Evolutionary conservation across 35 echinoderm and acorn worm species (phyloP).

Genomic region (Strongylocentrotus purpuratus): DNA sequence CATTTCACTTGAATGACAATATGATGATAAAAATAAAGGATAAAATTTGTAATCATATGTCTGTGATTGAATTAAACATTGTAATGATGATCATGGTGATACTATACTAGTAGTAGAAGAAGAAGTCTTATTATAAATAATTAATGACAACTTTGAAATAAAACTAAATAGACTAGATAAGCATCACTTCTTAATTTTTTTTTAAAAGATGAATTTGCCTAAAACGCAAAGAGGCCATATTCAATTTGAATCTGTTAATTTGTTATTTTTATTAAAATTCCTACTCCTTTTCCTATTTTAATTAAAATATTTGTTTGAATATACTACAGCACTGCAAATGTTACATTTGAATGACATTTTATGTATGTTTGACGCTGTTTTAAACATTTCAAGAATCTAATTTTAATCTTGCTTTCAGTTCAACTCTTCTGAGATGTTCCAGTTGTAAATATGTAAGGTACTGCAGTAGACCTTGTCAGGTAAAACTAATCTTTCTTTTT

Average conservation of each 20-base stretch:
- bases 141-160: too few species aligned
- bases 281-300: not conserved
- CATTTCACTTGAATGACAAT: too few species aligned
- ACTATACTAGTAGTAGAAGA: too few species aligned
- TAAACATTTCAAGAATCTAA: not conserved
- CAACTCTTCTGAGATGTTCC: constrained; percentile 24
- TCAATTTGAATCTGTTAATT: not conserved
- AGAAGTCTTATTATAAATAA: too few species aligned
- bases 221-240: not conserved
- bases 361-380: not conserved
- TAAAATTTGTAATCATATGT: too few species aligned
- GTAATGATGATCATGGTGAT: too few species aligned
- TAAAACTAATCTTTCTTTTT: not conserved
- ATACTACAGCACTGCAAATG: not conserved
- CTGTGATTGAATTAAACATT: too few species aligned
- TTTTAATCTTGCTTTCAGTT: not conserved
- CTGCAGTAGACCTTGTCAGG: constrained; percentile 21
- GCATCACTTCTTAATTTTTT: too few species aligned
- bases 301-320: not conserved
- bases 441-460: constrained; percentile 30
- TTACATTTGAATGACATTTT: not conserved
- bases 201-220: too few species aligned
- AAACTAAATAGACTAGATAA: too few species aligned
- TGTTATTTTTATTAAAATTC: not conserved
- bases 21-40: too few species aligned